phyloP scores from a whole-genome alignment of 2,797 vertebrate genomes.

The Lepilemur ruficaudatus region DNA sequence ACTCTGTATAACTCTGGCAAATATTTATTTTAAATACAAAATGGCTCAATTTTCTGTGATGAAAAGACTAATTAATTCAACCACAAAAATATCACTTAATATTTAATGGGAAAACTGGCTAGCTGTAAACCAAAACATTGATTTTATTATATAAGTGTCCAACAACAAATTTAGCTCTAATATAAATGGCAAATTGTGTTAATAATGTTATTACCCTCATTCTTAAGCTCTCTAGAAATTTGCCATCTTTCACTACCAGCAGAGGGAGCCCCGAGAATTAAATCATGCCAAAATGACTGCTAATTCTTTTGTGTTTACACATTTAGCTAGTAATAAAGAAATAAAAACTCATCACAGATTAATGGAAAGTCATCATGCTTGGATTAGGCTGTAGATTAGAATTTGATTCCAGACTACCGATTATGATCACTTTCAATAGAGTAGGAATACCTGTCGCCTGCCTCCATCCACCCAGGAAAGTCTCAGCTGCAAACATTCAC shows the following conservation, averaged over 20 bases:
- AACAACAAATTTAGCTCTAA: conserved; percentile 50
- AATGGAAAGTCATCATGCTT: conserved; percentile 57
- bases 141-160: conserved; percentile 36
- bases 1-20: conserved; percentile 49
- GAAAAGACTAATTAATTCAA: conserved; percentile 76
- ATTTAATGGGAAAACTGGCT: conserved; percentile 43
- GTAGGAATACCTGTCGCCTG: not conserved
- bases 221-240: conserved; percentile 17
- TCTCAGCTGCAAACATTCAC: conserved; percentile 8
- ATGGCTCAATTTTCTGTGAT: conserved; percentile 60
- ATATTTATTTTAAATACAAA: conserved; percentile 64
- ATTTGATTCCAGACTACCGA: conserved; percentile 32
- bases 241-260: conserved; percentile 79
- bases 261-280: conserved; percentile 84
- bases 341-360: conserved; percentile 67
- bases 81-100: conserved; percentile 64
- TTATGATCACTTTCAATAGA: not conserved
- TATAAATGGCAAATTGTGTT: conserved; percentile 43
- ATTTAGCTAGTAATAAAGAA: conserved; percentile 64
- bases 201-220: conserved; percentile 37
- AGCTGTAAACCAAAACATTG: conserved; percentile 60
- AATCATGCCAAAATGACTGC: conserved; percentile 15
- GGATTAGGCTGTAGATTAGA: conserved; percentile 56
- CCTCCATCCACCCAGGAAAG: not conserved
- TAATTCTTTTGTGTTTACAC: conserved; percentile 66